Base-by-base conservation (phyloP, 1,140 invertebrate genomes). In the Odontomachus brunneus region DNA sequence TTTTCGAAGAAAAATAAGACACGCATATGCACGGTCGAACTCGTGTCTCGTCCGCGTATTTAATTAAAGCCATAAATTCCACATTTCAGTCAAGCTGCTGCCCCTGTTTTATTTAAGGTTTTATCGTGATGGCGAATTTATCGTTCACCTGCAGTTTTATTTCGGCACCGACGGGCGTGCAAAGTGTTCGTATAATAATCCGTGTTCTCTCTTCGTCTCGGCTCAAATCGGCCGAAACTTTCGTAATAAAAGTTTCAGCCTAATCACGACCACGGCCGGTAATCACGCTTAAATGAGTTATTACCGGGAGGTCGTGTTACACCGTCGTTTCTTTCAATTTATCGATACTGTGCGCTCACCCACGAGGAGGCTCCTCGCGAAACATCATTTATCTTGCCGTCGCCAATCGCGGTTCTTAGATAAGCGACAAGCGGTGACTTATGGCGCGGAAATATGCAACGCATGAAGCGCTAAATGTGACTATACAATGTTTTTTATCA, bases 211-310 rank as follows among this genome's bases (percentile, higher is more conserved):
- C 12, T 14, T 63, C 33, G n/a, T 57, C 22, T 15, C 5, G 38
- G 51, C 15, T 63, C 53, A 65, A 49, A 51, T 78, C 49, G 51
- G 7, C n/a, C 14, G 17, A 86, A 88, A 89, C 75, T 86, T 89
- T 89, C 3, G 26, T 73, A 59, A 89, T 82, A 82, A 82, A 84
- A 76, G 71, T 84, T 82, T 78, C 51, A 11, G 26, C 22, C 3
- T 80, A 63, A 87, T 75, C 80, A 9, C 26, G 63, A 33, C 26
- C 53, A 51, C 29, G 24, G 65, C 11, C 26, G 63, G 72, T 80
- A 80, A 80, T 83, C 62, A 14, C n/a, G 22, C 2, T 14, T 60
- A 81, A 85, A 26, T n/a, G 17, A 76, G 24, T 72, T 85, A 69
- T 62, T 38, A 71, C 51, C 33, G n/a, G 5, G 17, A 3, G 22